Evolutionary conservation across 2,113 vertebrate species (phyloP), one percentile per base, ranked within the genome.

Genomic region (Laticauda laticaudata): DNA sequence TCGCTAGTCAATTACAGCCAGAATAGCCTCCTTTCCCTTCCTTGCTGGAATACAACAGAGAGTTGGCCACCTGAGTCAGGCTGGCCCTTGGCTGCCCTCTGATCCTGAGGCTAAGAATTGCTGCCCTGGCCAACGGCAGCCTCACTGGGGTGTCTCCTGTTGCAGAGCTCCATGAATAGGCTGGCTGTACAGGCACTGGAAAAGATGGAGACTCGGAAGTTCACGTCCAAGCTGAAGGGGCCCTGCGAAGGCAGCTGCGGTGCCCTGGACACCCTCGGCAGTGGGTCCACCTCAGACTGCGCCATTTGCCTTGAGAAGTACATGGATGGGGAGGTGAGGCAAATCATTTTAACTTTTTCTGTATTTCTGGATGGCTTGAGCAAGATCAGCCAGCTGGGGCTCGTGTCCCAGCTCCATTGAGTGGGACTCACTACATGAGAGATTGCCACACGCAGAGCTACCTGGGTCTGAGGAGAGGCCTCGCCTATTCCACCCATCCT

Each of bases 261-360:
- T 23, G 98, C 98, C 5, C 98, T 98, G n/a, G 99, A 99, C 95
- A 98, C 99, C 0, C 98, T 99, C 95, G 99, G 99, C 97, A 99
- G 99, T 97, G 99, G 99, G 96, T 99, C 99, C 92, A 99, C 99
- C 1, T 98, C 99, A 0, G 99, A 99, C 97, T 99, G 99, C n/a
- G 99, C 99, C 97, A 99, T 99, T 98, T 99, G 99, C 96, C 98
- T 99, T 95, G 99, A 99, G 97, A 99, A 99, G 96, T 99, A 99
- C 98, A 98, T 99, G 0, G 99, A 99, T 1, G 99, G 99, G 88
- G 99, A 99, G 99, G 99, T 99, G 96, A 97, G 94, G 48, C 61
- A 43, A 39, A 39, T 81, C 34, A 1, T 15, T 69, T 69, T 20
- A 39, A 34, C 18, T 43, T 43, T 20, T 43, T 43, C 18, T 9